These are phyloP conservation scores for Argya squamiceps DNA, from an alignment of 2,797 vertebrate species.

Conservation along the genomic window DNA sequence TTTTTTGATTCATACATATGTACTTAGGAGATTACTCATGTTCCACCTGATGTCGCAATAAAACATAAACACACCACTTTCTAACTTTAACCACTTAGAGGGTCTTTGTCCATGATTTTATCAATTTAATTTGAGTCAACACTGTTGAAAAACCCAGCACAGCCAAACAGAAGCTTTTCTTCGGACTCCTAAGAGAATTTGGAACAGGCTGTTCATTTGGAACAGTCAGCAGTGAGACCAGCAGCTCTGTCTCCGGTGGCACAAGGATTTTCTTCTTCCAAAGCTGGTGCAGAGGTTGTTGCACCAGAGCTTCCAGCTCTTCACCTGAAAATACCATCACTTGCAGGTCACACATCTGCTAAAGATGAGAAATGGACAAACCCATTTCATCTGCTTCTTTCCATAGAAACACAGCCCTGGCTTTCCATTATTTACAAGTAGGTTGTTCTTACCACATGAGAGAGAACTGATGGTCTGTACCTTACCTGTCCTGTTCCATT, in stretches of 20 bases:
- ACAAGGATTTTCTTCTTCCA: not conserved
- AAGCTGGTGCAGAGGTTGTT: not conserved
- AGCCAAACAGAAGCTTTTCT: not conserved
- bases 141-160: not conserved
- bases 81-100: not conserved
- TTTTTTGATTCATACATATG: not conserved
- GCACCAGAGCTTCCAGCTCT: not conserved
- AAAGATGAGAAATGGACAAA: not conserved
- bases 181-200: not conserved
- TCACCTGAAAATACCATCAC: not conserved
- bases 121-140: not conserved
- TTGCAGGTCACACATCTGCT: not conserved
- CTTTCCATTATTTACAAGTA: not conserved
- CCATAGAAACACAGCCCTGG: not conserved
- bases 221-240: not conserved
- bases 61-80: no score
- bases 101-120: not conserved
- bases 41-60: accelerated
- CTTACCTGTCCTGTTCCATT: no score
- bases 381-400: not conserved
- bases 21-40: not conserved
- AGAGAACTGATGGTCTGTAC: not conserved
- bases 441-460: not conserved
- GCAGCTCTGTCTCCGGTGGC: not conserved
- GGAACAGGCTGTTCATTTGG: not conserved